Evolutionary conservation across 1,140 invertebrate genomes (phyloP).

Genomic region (Galleria mellonella): DNA sequence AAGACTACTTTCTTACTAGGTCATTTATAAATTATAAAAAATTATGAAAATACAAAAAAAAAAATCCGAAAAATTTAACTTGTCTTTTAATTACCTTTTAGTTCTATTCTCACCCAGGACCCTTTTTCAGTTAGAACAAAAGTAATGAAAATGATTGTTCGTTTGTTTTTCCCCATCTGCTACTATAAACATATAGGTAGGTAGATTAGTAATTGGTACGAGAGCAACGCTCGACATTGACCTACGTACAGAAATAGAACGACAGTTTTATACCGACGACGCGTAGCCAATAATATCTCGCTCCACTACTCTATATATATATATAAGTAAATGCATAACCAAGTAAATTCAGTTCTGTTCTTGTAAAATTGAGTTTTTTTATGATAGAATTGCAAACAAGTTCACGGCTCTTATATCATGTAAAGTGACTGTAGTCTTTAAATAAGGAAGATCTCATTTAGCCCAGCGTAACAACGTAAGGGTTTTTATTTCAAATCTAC

Average conservation of each 20-base stretch:
- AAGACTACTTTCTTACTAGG: slow-evolving; percentile 74
- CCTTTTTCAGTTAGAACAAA: background rate
- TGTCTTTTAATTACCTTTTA: slow-evolving; percentile 26
- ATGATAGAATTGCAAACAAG: too few relatives aligned
- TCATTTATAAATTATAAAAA: slow-evolving; percentile 75
- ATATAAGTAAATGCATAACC: too few relatives aligned
- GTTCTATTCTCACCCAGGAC: background rate
- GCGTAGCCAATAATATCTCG: background rate
- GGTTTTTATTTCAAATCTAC: too few relatives aligned
- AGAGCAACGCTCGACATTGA: slow-evolving; percentile 56
- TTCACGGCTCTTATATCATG: too few relatives aligned
- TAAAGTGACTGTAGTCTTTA: too few relatives aligned
- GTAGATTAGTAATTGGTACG: too few relatives aligned
- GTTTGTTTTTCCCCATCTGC: too few relatives aligned
- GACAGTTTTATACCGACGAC: background rate
- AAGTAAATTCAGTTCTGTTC: background rate
- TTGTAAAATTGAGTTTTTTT: too few relatives aligned
- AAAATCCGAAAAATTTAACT: slow-evolving; percentile 56
- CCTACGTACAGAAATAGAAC: slow-evolving; percentile 44
- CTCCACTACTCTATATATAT: background rate
- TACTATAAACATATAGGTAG: too few relatives aligned
- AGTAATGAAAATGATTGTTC: too few relatives aligned
- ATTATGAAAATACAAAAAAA: slow-evolving; percentile 68
- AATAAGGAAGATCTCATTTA: too few relatives aligned
- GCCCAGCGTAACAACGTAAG: too few relatives aligned